Evolutionary conservation across 1,140 invertebrate genomes (phyloP).

Genomic region (Heliconius melpomene): DNA sequence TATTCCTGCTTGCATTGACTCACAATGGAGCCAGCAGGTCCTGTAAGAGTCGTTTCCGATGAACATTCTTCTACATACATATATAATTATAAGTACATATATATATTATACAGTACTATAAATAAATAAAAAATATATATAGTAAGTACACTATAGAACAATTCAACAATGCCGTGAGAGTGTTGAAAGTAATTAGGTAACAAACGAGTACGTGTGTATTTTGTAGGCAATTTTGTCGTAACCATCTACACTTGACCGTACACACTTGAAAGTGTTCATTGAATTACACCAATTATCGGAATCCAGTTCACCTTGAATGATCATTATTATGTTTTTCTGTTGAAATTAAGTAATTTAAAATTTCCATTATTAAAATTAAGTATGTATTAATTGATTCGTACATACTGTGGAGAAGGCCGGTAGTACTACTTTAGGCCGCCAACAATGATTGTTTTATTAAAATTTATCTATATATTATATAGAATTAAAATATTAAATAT

Average conservation of each 20-base stretch:
- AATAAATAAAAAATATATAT: not conserved
- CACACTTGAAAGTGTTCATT: conserved; percentile 57
- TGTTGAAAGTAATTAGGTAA: not conserved
- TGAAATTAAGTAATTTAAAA: not conserved
- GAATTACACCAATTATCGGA: conserved; percentile 42
- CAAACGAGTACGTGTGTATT: not conserved
- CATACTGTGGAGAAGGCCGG: no score
- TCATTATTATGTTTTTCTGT: conserved; percentile 25
- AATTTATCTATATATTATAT: no score
- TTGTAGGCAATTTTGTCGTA: conserved; percentile 20
- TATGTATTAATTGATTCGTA: no score
- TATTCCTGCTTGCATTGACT: no score
- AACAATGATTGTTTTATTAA: no score
- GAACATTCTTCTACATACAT: no score
- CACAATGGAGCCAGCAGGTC: no score
- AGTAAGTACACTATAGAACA: not conserved
- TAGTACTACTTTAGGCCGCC: no score
- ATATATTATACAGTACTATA: not conserved
- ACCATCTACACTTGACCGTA: conserved; percentile 50
- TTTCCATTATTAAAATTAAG: not conserved
- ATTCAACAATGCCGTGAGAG: not conserved
- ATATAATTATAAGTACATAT: no score
- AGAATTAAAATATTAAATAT: no score
- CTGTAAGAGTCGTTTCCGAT: no score
- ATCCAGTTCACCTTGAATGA: conserved; percentile 54